Percentiles rank a stretch among this genome's conserved stretches.
Evolutionary conservation across 1,140 invertebrate species (phyloP).

Genomic region (Bombus impatiens): DNA sequence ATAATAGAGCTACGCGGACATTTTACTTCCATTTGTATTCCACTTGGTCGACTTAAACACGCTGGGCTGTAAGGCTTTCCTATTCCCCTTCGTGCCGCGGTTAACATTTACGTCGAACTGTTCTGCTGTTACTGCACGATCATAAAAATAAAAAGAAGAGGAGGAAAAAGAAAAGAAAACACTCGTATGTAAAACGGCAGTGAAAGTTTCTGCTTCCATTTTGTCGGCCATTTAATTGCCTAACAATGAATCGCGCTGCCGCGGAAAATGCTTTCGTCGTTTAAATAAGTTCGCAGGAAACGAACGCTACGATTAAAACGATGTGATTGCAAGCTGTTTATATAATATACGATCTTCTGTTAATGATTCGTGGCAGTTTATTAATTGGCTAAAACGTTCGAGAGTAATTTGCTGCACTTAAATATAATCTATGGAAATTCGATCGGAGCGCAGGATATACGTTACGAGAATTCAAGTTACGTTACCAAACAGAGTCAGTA

Average conservation of each 20-base stretch:
- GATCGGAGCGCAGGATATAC: not conserved
- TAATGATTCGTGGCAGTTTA: not conserved
- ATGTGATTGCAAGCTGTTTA: no score
- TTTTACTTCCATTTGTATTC: slow-evolving; percentile 31
- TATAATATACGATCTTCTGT: no score
- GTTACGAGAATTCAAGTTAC: not conserved
- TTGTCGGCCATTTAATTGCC: not conserved
- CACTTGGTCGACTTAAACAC: slow-evolving; percentile 2
- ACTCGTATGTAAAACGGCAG: not conserved
- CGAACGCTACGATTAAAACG: not conserved
- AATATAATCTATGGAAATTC: not conserved
- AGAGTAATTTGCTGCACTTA: not conserved
- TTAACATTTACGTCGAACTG: slow-evolving; percentile 5
- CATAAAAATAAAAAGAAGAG: not conserved
- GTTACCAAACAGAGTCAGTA: not conserved
- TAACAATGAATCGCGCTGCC: not conserved
- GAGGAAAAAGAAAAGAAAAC: not conserved
- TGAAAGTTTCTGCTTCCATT: not conserved
- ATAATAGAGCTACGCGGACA: not conserved
- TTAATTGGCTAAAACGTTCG: not conserved
- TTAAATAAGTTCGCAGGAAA: not conserved
- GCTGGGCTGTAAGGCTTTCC: not conserved
- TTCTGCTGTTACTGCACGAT: not conserved
- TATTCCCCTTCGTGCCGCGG: not conserved
- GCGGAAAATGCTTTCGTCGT: not conserved